A percentile compares a stretch with the other conserved stretches of the same genome.
Evolutionary conservation across 2,888 invertebrate species (phyloP).

Genomic region (Ceratothoa steindachneri): DNA sequence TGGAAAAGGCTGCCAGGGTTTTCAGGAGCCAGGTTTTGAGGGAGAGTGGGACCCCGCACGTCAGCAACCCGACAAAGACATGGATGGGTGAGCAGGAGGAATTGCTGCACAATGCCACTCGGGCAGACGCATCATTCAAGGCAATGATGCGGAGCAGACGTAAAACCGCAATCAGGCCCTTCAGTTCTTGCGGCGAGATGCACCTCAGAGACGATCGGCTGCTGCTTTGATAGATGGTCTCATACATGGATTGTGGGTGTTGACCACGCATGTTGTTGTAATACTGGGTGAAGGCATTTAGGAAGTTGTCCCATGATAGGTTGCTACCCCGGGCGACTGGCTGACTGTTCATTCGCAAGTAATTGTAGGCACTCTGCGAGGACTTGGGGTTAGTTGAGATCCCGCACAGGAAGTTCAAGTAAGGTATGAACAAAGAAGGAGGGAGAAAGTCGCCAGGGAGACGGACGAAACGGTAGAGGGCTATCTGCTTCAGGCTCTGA

Average conservation of each 20-base stretch:
- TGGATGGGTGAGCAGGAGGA: constrained; percentile 75
- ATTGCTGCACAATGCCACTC: constrained; percentile 75
- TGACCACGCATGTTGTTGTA: constrained; percentile 57
- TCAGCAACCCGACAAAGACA: constrained; percentile 73
- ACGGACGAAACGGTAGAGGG: constrained; percentile 84
- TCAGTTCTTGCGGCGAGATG: constrained; percentile 75
- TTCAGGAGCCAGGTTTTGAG: constrained; percentile 79
- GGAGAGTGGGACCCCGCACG: constrained; percentile 77
- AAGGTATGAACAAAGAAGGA: constrained; percentile 76
- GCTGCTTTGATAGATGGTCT: constrained; percentile 57
- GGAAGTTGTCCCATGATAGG: constrained; percentile 81
- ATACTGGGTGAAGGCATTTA: constrained; percentile 65
- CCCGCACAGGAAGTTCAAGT: constrained; percentile 78
- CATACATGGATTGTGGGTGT: constrained; percentile 58
- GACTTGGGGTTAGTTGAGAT: constrained; percentile 64
- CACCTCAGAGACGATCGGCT: constrained; percentile 55
- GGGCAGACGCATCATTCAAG: constrained; percentile 40
- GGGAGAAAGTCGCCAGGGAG: constrained; percentile 81
- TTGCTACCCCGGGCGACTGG: constrained; percentile 51
- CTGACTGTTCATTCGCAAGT: constrained; percentile 37
- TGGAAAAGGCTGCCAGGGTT: constrained; percentile 74
- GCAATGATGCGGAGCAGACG: constrained; percentile 70
- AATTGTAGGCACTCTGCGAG: constrained; percentile 56
- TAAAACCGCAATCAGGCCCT: constrained; percentile 77
- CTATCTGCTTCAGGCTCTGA: constrained; percentile 58